These are phyloP conservation scores for Balaenoptera acutorostrata DNA, from an alignment of 2,113 vertebrate species.

Conservation along the genomic window DNA sequence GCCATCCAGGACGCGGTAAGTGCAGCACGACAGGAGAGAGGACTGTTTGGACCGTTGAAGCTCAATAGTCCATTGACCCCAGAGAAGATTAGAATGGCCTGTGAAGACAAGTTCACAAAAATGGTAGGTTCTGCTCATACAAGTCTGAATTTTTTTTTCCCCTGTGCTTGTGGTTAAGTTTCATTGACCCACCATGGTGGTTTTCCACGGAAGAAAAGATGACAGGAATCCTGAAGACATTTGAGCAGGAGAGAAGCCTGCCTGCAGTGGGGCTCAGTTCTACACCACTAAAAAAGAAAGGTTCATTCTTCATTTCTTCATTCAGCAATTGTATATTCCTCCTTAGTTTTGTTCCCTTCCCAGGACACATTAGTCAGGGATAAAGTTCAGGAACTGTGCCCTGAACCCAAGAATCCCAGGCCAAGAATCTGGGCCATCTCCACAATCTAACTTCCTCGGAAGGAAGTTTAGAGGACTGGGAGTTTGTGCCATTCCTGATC, in stretches of 20 bases:
- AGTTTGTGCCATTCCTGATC: background rate
- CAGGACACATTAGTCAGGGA: background rate
- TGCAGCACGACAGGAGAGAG: conserved; percentile 77
- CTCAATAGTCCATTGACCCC: conserved; percentile 83
- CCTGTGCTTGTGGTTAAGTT: background rate
- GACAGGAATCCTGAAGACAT: background rate
- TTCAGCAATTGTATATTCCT: background rate
- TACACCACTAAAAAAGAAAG: background rate
- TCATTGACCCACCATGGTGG: background rate
- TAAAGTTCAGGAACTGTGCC: background rate
- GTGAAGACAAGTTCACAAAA: conserved; percentile 82
- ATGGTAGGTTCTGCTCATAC: conserved; percentile 76
- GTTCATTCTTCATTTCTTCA: background rate
- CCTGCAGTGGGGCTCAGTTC: background rate
- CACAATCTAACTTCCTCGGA: background rate
- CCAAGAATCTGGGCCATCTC: background rate
- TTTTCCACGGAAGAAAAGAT: background rate
- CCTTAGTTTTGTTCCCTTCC: background rate
- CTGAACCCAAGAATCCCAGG: background rate
- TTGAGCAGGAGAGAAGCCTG: background rate
- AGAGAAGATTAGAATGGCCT: conserved; percentile 85
- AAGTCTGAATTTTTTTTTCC: background rate
- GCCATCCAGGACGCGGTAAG: conserved; percentile 83
- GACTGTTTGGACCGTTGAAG: conserved; percentile 71
- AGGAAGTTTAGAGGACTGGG: background rate